Evolutionary conservation across 2,797 vertebrate genomes (phyloP).

Genomic region (Catharus ustulatus): DNA sequence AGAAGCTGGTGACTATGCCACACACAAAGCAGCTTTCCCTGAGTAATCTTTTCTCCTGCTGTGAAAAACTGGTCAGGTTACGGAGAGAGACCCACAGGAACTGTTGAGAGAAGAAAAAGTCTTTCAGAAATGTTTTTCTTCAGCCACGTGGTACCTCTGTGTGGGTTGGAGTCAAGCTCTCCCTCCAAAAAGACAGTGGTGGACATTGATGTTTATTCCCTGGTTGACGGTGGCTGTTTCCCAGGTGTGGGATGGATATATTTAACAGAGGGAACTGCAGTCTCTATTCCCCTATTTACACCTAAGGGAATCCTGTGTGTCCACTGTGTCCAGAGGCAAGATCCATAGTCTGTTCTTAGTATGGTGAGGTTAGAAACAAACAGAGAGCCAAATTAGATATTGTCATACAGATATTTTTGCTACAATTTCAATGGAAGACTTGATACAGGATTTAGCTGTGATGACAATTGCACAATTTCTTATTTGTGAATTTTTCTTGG

Average conservation of each 20-base stretch:
- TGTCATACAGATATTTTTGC: not conserved
- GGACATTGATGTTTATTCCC: not conserved
- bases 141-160: not conserved
- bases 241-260: not conserved
- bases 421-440: not conserved
- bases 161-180: not conserved
- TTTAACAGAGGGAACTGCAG: not conserved
- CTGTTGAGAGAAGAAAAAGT: not conserved
- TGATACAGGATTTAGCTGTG: not conserved
- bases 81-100: not conserved
- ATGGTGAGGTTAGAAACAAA: not conserved
- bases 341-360: fast-evolving
- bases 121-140: not conserved
- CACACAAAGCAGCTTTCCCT: not conserved
- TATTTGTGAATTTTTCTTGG: not conserved
- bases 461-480: not conserved
- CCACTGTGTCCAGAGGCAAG: not conserved
- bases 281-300: not conserved
- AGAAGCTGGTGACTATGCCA: not conserved
- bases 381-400: not conserved
- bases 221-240: not conserved
- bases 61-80: not conserved
- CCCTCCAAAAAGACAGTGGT: not conserved
- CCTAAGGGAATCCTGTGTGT: not conserved
- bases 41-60: not conserved